Base-by-base conservation (phyloP, 2,888 invertebrate genomes). In the Toxonevra muliebris region DNA sequence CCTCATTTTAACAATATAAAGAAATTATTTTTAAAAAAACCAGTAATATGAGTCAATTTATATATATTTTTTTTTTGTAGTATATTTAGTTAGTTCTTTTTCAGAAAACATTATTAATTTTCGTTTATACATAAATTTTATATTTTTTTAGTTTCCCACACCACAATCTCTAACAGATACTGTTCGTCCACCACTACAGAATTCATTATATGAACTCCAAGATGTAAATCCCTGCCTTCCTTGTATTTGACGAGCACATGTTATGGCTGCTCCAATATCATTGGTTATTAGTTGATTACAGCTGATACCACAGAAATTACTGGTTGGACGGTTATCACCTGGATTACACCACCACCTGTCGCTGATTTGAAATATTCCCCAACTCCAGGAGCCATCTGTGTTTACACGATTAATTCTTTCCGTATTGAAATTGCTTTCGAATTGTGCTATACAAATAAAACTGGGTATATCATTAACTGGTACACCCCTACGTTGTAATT, bases 321-420 rank as follows among this genome's bases (percentile, higher is more conserved):
- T 58, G 8, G 68, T 68, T 8, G 20, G 45, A 7, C 70, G 54
- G 1, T 62, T 65, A 54, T 65, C 59, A 10, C 30, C 11, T 2
- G 68, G 66, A 60, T 69, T 55, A 59, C 79, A 79, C 78, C 79
- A 78, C 57, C 73, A 79, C 52, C 69, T 67, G 64, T 77, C 74
- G 68, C 78, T 78, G 12, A 79, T 74, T 68, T 76, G 77, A 52
- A 76, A 77, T 2, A 77, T 62, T 42, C 77, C 77, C 69, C 71
- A 82, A 68, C 83, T 82, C 61, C 70, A 72, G 40, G 77, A 78
- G 0, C 87, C 86, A 72, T 87, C 84, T 1, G 73, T 75, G 76
- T 88, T 87, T 0, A 82, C 74, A 1, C 78, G 82, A 19, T 87
- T 87, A 9, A 85, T 79, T 0, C 83, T 85, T 59, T 83, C 74